Evolutionary conservation across 2,888 invertebrate genomes (phyloP).

Genomic region (Lacanobia oleracea): DNA sequence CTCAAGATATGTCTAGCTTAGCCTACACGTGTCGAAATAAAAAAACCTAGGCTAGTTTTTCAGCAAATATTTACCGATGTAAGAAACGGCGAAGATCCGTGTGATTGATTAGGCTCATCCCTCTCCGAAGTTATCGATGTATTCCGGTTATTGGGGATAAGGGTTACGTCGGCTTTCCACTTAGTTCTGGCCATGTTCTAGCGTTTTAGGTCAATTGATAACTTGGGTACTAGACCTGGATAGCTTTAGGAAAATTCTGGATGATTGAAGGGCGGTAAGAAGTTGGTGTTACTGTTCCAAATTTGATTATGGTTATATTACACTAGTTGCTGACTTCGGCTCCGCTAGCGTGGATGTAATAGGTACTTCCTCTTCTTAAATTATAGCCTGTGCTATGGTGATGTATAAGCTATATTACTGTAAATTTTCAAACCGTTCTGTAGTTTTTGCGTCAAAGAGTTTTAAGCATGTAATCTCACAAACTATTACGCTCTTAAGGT

Average conservation of each 20-base stretch:
- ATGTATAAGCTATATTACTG: no score
- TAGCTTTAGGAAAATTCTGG: not conserved
- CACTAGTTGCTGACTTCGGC: not conserved
- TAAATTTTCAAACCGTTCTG: no score
- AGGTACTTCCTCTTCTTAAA: no score
- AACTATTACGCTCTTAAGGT: no score
- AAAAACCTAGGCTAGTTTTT: not conserved
- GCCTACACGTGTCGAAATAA: not conserved
- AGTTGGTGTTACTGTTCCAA: not conserved
- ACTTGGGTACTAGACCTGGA: not conserved
- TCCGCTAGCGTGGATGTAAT: no score
- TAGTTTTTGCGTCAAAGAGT: no score
- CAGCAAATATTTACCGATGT: conserved; percentile 38
- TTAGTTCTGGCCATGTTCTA: conserved; percentile 30
- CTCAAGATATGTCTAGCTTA: not conserved
- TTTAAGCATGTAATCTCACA: no score
- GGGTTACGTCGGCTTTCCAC: conserved; percentile 3
- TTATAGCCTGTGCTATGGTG: no score
- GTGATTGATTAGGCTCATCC: conserved; percentile 61
- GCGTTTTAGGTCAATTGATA: conserved; percentile 51
- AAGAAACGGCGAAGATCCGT: conserved; percentile 34
- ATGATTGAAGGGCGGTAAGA: not conserved
- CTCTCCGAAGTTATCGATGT: conserved; percentile 49
- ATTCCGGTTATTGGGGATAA: conserved; percentile 49
- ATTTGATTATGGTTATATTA: not conserved